A percentile compares a stretch with the other conserved stretches of the same genome.
Conservation (phyloP, 2,113 vertebrate genomes). For the Thymallus thymallus region DNA sequence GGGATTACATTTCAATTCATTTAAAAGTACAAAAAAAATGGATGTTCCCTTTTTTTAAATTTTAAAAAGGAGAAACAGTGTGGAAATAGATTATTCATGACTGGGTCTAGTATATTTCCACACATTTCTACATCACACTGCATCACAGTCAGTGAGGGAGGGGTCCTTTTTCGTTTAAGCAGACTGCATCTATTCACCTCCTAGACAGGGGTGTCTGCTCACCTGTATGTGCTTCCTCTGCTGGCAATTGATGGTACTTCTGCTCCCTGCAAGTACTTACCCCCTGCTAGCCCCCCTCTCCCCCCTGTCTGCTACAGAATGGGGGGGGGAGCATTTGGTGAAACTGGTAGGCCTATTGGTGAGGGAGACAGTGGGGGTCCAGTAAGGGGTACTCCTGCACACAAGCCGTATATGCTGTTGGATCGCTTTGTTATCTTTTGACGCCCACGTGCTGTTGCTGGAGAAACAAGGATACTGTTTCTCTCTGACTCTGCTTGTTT, state of each 20-base stretch:
- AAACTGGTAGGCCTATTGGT: slow-evolving; percentile 67
- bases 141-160: not conserved
- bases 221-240: not conserved
- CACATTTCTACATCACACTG: not conserved
- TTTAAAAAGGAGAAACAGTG: too few relatives aligned
- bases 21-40: not conserved
- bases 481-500: not conserved
- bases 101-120: not conserved
- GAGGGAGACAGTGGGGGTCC: slow-evolving; percentile 76
- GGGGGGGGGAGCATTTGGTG: slow-evolving; percentile 82
- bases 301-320: slow-evolving; percentile 53
- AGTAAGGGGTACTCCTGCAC: slow-evolving; percentile 75
- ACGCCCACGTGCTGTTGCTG: slow-evolving; percentile 42
- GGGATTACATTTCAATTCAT: not conserved
- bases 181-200: not conserved
- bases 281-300: slow-evolving; percentile 40
- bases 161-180: slow-evolving; percentile 13
- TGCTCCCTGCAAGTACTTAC: too few relatives aligned
- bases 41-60: too few relatives aligned
- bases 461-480: slow-evolving; percentile 15
- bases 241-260: slow-evolving; percentile 38
- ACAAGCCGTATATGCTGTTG: slow-evolving; percentile 22
- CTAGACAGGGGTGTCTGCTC: not conserved
- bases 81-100: not conserved
- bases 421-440: slow-evolving; percentile 58